Conservation (phyloP, 2,888 invertebrate species). For the Mechanitis mazaeus region DNA sequence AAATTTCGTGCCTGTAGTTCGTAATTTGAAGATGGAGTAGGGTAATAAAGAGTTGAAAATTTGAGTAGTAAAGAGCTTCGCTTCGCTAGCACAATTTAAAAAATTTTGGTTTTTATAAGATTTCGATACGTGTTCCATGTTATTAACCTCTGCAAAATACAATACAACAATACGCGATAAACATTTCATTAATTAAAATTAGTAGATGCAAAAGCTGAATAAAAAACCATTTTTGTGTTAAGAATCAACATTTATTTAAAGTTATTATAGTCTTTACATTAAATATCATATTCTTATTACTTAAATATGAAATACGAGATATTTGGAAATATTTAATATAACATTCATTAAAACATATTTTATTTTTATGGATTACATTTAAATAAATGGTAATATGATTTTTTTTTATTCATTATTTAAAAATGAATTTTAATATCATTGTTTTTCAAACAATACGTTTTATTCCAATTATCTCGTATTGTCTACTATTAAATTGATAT, state of each 20-base stretch:
- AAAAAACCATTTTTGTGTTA: constrained; percentile 27
- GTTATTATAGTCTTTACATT: constrained; percentile 38
- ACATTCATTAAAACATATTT: constrained; percentile 6
- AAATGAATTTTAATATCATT: not conserved
- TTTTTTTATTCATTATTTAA: too few species aligned
- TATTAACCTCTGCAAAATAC: too few species aligned
- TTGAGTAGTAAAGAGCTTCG: too few species aligned
- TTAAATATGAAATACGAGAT: not conserved
- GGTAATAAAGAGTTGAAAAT: too few species aligned
- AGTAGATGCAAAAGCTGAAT: constrained; percentile 15
- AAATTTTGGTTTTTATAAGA: too few species aligned
- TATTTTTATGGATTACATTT: constrained; percentile 12
- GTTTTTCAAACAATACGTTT: constrained; percentile 1
- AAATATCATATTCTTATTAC: constrained; percentile 24
- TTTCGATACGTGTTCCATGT: not conserved
- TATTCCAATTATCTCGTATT: not conserved
- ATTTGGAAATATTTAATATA: constrained; percentile 14
- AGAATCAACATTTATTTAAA: constrained; percentile 43
- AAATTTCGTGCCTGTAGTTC: too few species aligned
- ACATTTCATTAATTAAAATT: not conserved
- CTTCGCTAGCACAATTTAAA: too few species aligned
- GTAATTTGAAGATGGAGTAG: too few species aligned
- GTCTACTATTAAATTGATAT: constrained; percentile 40
- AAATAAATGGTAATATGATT: constrained; percentile 13
- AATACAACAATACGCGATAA: not conserved